Conservation (phyloP, 2,797 vertebrate species). For the Leptoclinus maculatus region DNA sequence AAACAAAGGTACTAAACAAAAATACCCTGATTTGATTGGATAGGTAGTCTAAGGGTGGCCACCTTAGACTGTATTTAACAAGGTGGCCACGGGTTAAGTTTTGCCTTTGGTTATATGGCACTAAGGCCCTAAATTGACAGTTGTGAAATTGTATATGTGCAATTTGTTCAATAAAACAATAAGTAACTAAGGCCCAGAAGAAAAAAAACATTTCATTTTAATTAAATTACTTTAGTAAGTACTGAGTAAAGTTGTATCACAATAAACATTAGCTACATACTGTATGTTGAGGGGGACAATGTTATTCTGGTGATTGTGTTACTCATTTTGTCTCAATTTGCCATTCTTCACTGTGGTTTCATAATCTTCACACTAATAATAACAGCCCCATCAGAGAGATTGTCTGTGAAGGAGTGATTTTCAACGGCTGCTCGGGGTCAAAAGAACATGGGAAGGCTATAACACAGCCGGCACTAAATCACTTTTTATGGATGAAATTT, state of each 20-base stretch:
- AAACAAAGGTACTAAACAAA: not conserved
- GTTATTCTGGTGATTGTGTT: not conserved
- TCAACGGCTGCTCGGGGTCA: constrained; percentile 40
- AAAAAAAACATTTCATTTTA: not conserved
- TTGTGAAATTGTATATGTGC: too few relatives aligned
- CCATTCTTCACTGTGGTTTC: constrained; percentile 20
- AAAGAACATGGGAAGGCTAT: constrained; percentile 30
- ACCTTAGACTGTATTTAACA: too few relatives aligned
- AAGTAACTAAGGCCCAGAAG: too few relatives aligned
- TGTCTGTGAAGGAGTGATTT: constrained; percentile 17
- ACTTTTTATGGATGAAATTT: constrained; percentile 27
- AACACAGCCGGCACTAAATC: constrained; percentile 3
- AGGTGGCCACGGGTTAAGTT: too few relatives aligned
- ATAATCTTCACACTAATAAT: constrained; percentile 26
- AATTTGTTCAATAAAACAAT: too few relatives aligned
- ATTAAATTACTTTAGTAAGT: not conserved
- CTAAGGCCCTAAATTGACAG: not conserved
- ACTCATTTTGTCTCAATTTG: constrained; percentile 17
- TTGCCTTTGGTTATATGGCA: not conserved
- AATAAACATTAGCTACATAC: not conserved
- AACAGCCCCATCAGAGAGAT: constrained; percentile 18
- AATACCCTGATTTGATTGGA: not conserved
- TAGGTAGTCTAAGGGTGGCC: too few relatives aligned
- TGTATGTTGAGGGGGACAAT: not conserved
- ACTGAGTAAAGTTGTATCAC: not conserved